Conservation (phyloP, 1,140 invertebrate species). For the Battus philenor region DNA sequence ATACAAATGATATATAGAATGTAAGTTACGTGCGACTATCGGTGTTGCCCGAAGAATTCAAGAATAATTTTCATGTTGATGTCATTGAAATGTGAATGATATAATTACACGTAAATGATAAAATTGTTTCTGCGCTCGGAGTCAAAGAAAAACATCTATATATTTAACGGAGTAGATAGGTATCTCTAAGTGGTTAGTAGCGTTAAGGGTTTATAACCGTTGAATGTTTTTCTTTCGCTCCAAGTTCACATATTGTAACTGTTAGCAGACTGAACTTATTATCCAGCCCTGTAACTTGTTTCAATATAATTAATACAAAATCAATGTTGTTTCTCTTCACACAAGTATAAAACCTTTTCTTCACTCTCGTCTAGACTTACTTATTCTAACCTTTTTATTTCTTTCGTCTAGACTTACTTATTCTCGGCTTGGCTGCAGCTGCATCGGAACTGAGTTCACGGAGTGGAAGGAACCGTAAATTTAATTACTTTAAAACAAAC, state of each 20-base stretch:
- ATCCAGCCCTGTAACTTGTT: constrained; percentile 45
- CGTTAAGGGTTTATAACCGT: background rate
- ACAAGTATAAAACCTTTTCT: too few species aligned
- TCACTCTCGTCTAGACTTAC: too few species aligned
- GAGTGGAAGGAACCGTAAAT: too few species aligned
- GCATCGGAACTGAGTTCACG: too few species aligned
- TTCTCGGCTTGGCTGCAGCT: too few species aligned
- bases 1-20: too few species aligned
- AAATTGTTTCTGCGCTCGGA: constrained; percentile 5
- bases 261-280: constrained; percentile 38
- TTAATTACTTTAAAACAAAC: too few species aligned
- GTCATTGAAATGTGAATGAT: background rate
- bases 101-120: background rate
- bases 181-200: too few species aligned
- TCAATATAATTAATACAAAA: constrained; percentile 51
- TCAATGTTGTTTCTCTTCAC: constrained; percentile 38
- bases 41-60: background rate
- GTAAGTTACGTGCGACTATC: too few species aligned
- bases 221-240: constrained; percentile 9
- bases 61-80: background rate
- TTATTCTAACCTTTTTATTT: too few species aligned
- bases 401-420: too few species aligned
- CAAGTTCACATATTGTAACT: constrained; percentile 15
- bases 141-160: constrained; percentile 9
- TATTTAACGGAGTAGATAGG: too few species aligned